Evolutionary conservation across 2,888 invertebrate species (phyloP).

Genomic region (Lydus trimaculatus): DNA sequence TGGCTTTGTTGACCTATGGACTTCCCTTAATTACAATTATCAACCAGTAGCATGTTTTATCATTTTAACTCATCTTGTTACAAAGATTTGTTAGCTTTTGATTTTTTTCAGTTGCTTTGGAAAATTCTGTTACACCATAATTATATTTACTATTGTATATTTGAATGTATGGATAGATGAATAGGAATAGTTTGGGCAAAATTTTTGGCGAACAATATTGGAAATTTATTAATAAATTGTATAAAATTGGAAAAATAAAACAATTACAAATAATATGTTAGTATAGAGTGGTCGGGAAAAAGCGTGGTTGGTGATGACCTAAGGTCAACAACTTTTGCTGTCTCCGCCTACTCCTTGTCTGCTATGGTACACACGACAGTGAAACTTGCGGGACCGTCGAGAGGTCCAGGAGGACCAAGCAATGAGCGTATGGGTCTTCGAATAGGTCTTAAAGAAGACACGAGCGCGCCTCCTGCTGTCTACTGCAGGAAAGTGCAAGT

Average conservation of each 20-base stretch:
- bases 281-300: slow-evolving; percentile 48
- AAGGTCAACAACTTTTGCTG: slow-evolving; percentile 62
- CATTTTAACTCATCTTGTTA: slow-evolving; percentile 48
- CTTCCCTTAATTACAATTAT: slow-evolving; percentile 59
- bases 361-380: slow-evolving; percentile 52
- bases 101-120: slow-evolving; percentile 26
- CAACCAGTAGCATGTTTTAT: slow-evolving; percentile 57
- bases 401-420: slow-evolving; percentile 33
- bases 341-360: slow-evolving; percentile 61
- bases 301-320: slow-evolving; percentile 59
- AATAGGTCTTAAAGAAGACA: slow-evolving; percentile 28
- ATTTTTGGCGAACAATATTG: background rate
- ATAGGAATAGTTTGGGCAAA: background rate
- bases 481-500: slow-evolving; percentile 53
- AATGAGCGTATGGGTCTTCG: slow-evolving; percentile 24
- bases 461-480: slow-evolving; percentile 28
- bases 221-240: background rate
- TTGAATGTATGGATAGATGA: background rate
- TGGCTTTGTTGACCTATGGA: slow-evolving; percentile 56
- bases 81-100: slow-evolving; percentile 36
- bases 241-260: slow-evolving; percentile 16
- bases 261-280: slow-evolving; percentile 28
- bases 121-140: background rate
- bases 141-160: background rate
- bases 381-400: slow-evolving; percentile 41